Evolutionary conservation across 92 coral and sea anemone genomes (phyloP), one percentile per base, ranked within the genome.

Genomic region (Epizoanthus scotinus): DNA sequence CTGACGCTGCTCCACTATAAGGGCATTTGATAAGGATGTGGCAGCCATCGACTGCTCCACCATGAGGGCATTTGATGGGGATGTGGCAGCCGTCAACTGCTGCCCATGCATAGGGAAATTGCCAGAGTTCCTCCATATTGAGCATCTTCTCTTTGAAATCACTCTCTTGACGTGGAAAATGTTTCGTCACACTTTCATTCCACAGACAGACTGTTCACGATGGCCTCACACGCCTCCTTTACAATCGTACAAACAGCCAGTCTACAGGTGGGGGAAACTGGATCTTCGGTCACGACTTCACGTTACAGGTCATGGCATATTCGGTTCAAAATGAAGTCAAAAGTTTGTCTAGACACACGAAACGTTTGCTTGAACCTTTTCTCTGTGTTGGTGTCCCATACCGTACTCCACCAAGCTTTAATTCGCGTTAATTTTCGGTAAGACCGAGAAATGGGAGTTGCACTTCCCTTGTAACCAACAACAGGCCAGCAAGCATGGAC

Each of bases 51-150:
- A n/a, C 83, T 58, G 21, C 28, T 47, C 87, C 87, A 42, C 83
- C 87, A 34, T 83, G 52, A 63, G 87, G 77, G 25, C 87, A 73
- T 67, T 75, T 84, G 21, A 84, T 62, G 1, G 83, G 67, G 29
- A 84, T 53, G 68, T 85, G 84, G 25, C 83, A 57, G 24, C 84
- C 84, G 79, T 77, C 88, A 24, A 77, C 55, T 66, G 71, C 83
- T 17, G 60, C 87, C 87, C 84, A 77, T 28, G 71, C 47, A 44
- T 42, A 62, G 3, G 74, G 84, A 62, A 77, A 77, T 34, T 78
- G 88, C 84, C 84, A 78, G 26, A 64, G 20, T 61, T 78, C 79
- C 20, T 85, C 84, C 84, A 85, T 85, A 53, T 85, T 84, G 9
- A 85, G 24, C 24, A 79, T 78, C 66, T 85, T 85, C 65, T 68